phyloP scores from a whole-genome alignment of 2,888 invertebrate species.

The Amphipyra tragopoginis region DNA sequence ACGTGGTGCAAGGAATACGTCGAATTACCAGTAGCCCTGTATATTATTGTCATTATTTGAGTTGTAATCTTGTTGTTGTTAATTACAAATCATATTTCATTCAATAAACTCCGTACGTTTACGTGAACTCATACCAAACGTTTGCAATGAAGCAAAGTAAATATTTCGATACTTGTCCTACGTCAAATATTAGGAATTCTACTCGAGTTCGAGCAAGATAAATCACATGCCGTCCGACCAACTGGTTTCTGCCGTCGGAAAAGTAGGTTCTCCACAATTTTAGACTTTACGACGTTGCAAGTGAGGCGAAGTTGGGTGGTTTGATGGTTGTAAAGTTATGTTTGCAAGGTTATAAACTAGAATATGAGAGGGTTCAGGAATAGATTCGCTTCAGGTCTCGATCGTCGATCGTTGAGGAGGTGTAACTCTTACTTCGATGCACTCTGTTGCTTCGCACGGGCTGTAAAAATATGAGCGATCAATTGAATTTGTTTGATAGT shows the following conservation, averaged over 20 bases:
- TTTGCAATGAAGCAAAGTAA: slow-evolving; percentile 33
- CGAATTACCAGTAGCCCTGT: too few species aligned
- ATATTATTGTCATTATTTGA: too few species aligned
- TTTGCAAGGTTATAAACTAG: slow-evolving; percentile 34
- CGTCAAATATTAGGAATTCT: slow-evolving; percentile 59
- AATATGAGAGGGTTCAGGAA: slow-evolving; percentile 39
- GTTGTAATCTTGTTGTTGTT: not conserved
- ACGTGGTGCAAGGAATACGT: too few species aligned
- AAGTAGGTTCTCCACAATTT: slow-evolving; percentile 7
- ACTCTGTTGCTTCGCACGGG: slow-evolving; percentile 6
- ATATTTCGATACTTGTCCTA: slow-evolving; percentile 44
- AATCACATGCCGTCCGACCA: slow-evolving; percentile 49
- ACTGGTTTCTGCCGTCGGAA: slow-evolving; percentile 1
- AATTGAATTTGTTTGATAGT: too few species aligned
- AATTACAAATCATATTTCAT: slow-evolving; percentile 24
- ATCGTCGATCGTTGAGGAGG: not conserved
- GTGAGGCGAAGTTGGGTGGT: slow-evolving; percentile 8
- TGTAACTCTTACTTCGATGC: slow-evolving; percentile 17
- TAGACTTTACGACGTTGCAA: slow-evolving; percentile 11
- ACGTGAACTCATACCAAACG: slow-evolving; percentile 13
- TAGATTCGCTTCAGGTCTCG: slow-evolving; percentile 34
- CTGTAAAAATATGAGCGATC: not conserved
- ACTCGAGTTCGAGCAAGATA: slow-evolving; percentile 57
- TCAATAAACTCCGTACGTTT: slow-evolving; percentile 25
- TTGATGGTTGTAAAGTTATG: slow-evolving; percentile 19